These are phyloP conservation scores for Rhopalosiphum nymphaeae DNA, from an alignment of 2,888 invertebrate genomes.

Conservation along the genomic window DNA sequence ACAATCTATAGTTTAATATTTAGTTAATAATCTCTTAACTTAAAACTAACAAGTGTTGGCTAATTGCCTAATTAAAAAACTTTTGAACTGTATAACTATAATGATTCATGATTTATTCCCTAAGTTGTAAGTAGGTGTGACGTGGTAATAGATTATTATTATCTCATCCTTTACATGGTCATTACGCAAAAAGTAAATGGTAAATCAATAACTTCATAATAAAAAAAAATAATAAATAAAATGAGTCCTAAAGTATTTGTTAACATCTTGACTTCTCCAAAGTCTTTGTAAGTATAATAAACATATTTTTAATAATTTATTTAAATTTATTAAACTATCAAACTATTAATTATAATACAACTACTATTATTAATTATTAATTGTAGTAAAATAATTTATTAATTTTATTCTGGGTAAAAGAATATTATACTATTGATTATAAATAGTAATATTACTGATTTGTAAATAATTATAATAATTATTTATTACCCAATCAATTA, in stretches of 20 bases:
- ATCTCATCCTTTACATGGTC: neutral
- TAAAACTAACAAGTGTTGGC: neutral
- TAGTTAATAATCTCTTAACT: neutral
- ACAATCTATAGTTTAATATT: neutral
- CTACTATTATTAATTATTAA: neutral
- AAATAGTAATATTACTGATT: neutral
- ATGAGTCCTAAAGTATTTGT: constrained; percentile 43
- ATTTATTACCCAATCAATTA: neutral
- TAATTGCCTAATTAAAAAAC: neutral
- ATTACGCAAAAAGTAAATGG: neutral
- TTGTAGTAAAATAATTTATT: neutral
- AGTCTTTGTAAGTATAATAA: constrained; percentile 42
- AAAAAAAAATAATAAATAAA: neutral
- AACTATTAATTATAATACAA: neutral
- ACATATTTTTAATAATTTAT: neutral
- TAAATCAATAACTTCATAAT: neutral
- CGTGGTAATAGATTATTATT: neutral
- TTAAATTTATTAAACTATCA: neutral
- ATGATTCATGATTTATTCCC: neutral
- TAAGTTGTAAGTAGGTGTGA: neutral
- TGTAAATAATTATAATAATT: neutral
- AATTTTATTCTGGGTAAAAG: neutral
- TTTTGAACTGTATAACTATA: neutral
- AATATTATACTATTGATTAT: neutral
- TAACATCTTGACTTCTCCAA: constrained; percentile 24